Evolutionary conservation across 2,113 vertebrate species (phyloP).

Genomic region (Pithys albifrons): DNA sequence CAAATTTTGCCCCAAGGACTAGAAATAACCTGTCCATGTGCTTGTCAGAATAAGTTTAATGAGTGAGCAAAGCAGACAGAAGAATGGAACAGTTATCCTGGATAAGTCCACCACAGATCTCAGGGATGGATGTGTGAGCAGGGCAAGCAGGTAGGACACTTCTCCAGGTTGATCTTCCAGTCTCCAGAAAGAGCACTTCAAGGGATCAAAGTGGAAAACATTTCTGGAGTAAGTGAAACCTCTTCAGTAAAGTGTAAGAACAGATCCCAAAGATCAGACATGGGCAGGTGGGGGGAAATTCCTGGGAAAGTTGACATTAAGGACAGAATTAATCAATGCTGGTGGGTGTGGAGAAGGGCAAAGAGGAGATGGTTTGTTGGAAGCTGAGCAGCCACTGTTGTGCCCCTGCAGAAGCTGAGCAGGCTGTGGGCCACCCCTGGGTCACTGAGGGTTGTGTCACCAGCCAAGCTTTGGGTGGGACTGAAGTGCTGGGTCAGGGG

Average conservation of each 20-base stretch:
- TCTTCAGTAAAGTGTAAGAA: not conserved
- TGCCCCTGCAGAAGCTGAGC: not conserved
- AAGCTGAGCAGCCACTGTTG: not conserved
- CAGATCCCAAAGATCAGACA: not conserved
- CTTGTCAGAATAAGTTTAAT: not conserved
- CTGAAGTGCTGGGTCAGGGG: not conserved
- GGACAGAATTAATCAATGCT: not conserved
- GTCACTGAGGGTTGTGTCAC: not conserved
- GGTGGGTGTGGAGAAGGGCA: not conserved
- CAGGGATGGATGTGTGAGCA: not conserved
- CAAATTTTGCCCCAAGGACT: not conserved
- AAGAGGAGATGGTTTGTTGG: not conserved
- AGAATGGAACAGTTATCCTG: not conserved
- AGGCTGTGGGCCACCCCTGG: not conserved
- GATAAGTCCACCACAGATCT: not conserved
- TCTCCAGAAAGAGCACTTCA: not conserved
- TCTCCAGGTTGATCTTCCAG: not conserved
- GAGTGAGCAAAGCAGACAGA: not conserved
- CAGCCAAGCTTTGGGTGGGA: not conserved
- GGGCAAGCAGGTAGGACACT: not conserved
- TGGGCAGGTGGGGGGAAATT: not conserved
- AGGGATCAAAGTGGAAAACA: not conserved
- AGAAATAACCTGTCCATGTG: not conserved
- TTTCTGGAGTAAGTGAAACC: not conserved
- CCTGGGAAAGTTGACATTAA: not conserved